Conservation (phyloP, 2,888 invertebrate genomes). For the Trichogramma evanescens region DNA sequence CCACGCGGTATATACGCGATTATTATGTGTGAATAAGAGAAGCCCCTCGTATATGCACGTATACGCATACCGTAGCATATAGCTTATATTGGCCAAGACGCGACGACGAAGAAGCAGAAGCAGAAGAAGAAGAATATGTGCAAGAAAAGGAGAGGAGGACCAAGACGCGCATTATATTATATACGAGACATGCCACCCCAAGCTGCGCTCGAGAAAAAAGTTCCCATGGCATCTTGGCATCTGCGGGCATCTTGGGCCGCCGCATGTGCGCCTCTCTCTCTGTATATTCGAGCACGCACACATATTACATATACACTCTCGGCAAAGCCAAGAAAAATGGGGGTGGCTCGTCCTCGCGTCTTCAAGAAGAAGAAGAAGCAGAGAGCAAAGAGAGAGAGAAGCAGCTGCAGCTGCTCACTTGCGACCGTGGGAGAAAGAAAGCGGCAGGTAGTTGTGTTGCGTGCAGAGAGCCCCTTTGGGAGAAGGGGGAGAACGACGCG, state of each 20-base stretch:
- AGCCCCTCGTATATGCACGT: no score
- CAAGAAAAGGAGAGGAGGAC: not conserved
- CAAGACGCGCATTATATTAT: not conserved
- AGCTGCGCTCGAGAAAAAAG: not conserved
- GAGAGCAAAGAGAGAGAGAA: not conserved
- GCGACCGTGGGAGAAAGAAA: not conserved
- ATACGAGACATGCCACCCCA: not conserved
- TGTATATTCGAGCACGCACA: no score
- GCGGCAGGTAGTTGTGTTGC: not conserved
- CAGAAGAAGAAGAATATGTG: constrained; percentile 4
- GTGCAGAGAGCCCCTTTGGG: not conserved
- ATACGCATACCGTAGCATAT: no score
- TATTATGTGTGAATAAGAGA: no score
- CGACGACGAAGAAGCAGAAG: not conserved
- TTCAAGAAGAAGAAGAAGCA: no score
- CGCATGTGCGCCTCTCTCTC: no score
- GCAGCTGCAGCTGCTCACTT: constrained; percentile 16
- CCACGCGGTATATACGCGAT: no score
- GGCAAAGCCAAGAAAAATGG: not conserved
- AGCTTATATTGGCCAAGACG: not conserved
- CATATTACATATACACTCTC: not conserved
- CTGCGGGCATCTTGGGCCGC: not conserved
- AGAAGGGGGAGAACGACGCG: not conserved
- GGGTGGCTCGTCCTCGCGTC: not conserved
- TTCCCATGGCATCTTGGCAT: constrained; percentile 22